Evolutionary conservation across 2,888 invertebrate species (phyloP).

Genomic region (Tipula vernalis): DNA sequence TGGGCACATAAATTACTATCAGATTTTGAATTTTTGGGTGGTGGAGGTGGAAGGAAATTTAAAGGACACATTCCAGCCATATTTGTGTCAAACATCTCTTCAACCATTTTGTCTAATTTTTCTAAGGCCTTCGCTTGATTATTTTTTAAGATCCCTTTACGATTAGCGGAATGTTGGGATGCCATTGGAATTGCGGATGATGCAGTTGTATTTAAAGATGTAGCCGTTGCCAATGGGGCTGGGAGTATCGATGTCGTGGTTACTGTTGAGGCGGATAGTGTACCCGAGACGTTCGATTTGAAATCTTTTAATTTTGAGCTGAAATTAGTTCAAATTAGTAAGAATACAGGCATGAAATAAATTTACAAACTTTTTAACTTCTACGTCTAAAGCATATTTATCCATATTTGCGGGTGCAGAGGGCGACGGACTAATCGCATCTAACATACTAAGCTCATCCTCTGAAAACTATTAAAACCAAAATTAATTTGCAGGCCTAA

Average conservation of each 20-base stretch:
- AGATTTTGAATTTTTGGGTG: constrained; percentile 29
- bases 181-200: not conserved
- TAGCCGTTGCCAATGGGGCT: not conserved
- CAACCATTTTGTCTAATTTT: constrained; percentile 36
- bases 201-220: not conserved
- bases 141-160: constrained; percentile 29
- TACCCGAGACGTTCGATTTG: not conserved
- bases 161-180: constrained; percentile 9
- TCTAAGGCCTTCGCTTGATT: constrained; percentile 35
- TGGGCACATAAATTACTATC: constrained; percentile 27
- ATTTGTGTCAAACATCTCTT: constrained; percentile 32
- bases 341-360: not conserved
- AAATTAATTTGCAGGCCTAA: constrained; percentile 20
- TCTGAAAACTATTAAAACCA: constrained; percentile 21
- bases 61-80: constrained; percentile 26
- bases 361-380: not conserved
- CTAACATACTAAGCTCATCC: constrained; percentile 32
- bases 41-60: constrained; percentile 24
- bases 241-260: not conserved
- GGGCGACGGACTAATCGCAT: constrained; percentile 32
- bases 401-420: constrained; percentile 36
- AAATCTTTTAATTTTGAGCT: not conserved
- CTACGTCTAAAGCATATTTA: constrained; percentile 9
- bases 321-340: not conserved
- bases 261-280: not conserved